Evolutionary conservation across 2,797 vertebrate species (phyloP), one percentile per base, ranked within the genome.

Genomic region (Thunnus albacares): DNA sequence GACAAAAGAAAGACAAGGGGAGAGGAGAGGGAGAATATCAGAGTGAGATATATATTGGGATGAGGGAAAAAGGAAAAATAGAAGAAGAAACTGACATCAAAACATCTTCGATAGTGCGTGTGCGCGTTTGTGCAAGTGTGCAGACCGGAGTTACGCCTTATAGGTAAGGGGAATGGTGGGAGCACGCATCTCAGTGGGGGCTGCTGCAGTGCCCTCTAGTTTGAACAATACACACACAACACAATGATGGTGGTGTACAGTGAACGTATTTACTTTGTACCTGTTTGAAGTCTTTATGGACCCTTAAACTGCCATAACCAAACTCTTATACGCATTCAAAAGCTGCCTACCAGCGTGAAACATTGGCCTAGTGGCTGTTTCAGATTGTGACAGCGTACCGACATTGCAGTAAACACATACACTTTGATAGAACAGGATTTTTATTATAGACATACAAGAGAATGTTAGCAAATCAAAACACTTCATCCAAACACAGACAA

Each of bases 31-130:
- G 47, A 80, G 72, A 78, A 80, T 70, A 68, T 55, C 74, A 95
- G 94, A 96, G 95, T 94, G 94, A 93, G 89, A 94, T 92, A 70
- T 92, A 70, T 95, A 96, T 96, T 94, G 96, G 96, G 67, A 80
- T 87, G 78, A 83, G 79, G 68, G 61, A 63, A 20, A 22, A 62
- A 53, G 47, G n/a, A 63, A 61, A 73, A 81, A 24, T 7, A 68
- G 8, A 61, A 81, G 55, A 77, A 71, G 64, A 67, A 73, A 71
- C 8, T 12, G 15, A 84, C 28, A 82, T 86, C 68, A 83, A 77
- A 83, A 82, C 30, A 62, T 65, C 45, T 74, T 69, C 49, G 68
- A 11, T 62, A 12, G 14, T 66, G 20, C 28, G 66, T 24, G 55
- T 68, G 57, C 18, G 26, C 10, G 38, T 8, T 8, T 24, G 47